Conservation (phyloP, 1,140 invertebrate species). For the Thrips palmi region DNA sequence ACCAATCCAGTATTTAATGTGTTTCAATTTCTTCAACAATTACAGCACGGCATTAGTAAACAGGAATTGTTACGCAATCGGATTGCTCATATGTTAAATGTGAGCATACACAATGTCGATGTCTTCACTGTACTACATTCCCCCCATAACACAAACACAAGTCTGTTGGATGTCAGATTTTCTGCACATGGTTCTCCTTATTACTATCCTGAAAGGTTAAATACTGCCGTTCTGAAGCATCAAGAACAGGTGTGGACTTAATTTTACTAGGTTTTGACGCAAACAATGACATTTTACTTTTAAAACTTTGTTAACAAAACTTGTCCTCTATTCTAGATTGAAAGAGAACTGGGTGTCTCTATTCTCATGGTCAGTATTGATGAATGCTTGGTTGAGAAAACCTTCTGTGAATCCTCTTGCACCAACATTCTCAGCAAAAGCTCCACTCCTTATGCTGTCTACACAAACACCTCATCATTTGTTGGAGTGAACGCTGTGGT, state of each 20-base stretch:
- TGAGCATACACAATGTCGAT: conserved; percentile 65
- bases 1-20: conserved; percentile 1
- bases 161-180: conserved; percentile 62
- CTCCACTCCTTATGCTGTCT: conserved; percentile 55
- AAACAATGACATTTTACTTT: not conserved
- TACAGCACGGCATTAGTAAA: conserved; percentile 40
- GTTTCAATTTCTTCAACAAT: conserved; percentile 13
- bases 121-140: conserved; percentile 74
- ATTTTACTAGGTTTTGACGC: no score
- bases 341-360: conserved; percentile 44
- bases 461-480: conserved; percentile 76
- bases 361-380: conserved; percentile 75
- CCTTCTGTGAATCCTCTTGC: conserved; percentile 51
- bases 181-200: conserved; percentile 85
- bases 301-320: conserved; percentile 5
- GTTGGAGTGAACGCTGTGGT: conserved; percentile 69
- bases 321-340: conserved; percentile 28
- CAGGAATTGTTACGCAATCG: conserved; percentile 48
- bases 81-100: conserved; percentile 55
- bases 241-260: conserved; percentile 46
- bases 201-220: conserved; percentile 65
- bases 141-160: conserved; percentile 35
- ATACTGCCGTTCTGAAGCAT: conserved; percentile 50
- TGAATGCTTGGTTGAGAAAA: conserved; percentile 59
- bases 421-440: conserved; percentile 48